These are phyloP conservation scores for Lasioglossum villosulum DNA, from an alignment of 2,888 invertebrate species.

Conservation along the genomic window DNA sequence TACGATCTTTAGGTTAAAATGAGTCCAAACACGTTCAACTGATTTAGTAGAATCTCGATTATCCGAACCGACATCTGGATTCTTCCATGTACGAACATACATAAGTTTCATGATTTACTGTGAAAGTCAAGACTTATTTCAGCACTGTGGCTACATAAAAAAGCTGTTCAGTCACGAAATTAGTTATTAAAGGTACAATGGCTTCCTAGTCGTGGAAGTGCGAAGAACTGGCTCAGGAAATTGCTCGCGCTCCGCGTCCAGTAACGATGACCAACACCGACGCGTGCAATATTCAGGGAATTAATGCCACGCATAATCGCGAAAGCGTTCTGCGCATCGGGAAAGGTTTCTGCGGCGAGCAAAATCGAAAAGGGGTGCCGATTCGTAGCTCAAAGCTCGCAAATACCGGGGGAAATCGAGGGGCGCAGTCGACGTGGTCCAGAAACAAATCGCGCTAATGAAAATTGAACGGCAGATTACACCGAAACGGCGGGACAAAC, in stretches of 20 bases:
- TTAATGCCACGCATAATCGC: background rate
- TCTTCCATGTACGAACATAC: no score
- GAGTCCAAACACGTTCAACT: no score
- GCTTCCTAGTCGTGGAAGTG: no score
- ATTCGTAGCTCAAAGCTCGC: conserved; percentile 1
- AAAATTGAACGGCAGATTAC: conserved; percentile 68
- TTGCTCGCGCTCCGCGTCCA: no score
- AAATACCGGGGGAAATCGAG: background rate
- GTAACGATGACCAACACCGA: background rate
- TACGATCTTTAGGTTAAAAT: no score
- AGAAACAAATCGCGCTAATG: conserved; percentile 69
- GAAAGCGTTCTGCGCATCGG: background rate
- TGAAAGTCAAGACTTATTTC: no score
- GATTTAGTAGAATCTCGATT: no score
- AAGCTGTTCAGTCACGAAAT: no score
- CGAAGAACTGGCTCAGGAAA: background rate
- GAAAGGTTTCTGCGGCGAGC: background rate
- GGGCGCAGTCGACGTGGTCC: conserved; percentile 31
- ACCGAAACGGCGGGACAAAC: conserved; percentile 56
- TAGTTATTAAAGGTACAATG: no score
- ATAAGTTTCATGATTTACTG: no score
- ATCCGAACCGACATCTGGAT: no score
- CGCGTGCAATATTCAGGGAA: background rate
- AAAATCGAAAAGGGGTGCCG: conserved; percentile 4
- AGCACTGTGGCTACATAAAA: no score